Percentiles rank a stretch among this genome's conserved stretches.
phyloP scores from a whole-genome alignment of 2,888 invertebrate species.

The Chloroclysta siterata region DNA sequence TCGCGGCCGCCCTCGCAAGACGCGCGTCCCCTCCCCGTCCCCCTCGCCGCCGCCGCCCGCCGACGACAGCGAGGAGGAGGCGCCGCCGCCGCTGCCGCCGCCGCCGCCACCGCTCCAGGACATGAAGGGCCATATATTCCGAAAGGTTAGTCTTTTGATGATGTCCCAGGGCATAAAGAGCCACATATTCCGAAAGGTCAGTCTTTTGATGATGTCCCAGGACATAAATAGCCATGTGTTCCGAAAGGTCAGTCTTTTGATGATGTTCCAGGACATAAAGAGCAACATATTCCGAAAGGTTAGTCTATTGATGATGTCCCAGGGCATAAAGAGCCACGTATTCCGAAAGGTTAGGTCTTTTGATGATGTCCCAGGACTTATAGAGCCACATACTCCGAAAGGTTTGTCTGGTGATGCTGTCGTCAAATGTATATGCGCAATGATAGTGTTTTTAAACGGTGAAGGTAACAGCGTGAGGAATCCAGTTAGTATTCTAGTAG shows the following conservation, averaged over 20 bases:
- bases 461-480: too few relatives aligned
- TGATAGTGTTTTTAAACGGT: too few relatives aligned
- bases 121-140: constrained; percentile 75
- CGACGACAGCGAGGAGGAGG: constrained; percentile 45
- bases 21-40: constrained; percentile 49
- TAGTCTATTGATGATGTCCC: constrained; percentile 18
- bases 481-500: too few relatives aligned
- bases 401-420: constrained; percentile 46
- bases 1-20: constrained; percentile 74
- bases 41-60: neutral
- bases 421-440: too few relatives aligned
- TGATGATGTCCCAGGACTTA: constrained; percentile 54
- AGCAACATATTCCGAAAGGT: constrained; percentile 77
- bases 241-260: constrained; percentile 59
- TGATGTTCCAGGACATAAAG: constrained; percentile 64
- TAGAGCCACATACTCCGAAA: constrained; percentile 77
- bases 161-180: constrained; percentile 68
- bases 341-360: constrained; percentile 67
- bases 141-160: constrained; percentile 57
- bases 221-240: constrained; percentile 77
- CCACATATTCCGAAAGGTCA: constrained; percentile 75
- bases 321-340: constrained; percentile 74
- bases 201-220: constrained; percentile 30
- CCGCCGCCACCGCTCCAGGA: constrained; percentile 66
- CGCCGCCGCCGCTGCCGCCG: constrained; percentile 41